Percentiles rank a stretch among this genome's conserved stretches.
Conservation (phyloP, 2,888 invertebrate genomes). For the Smittia sp. region DNA sequence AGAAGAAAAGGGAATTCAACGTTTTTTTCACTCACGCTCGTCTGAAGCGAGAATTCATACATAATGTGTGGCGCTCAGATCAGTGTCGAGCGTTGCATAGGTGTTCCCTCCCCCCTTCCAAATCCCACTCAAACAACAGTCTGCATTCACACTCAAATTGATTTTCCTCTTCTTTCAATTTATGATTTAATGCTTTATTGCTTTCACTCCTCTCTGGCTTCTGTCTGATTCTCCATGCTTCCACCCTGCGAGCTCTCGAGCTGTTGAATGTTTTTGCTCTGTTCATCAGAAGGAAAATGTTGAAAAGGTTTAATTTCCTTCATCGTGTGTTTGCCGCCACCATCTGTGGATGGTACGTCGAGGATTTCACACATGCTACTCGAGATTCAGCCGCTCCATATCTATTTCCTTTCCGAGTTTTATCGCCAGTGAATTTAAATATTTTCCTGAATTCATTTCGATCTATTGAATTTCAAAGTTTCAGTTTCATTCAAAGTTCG, state of each 20-base stretch:
- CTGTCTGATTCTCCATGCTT: not conserved
- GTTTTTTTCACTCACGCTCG: not conserved
- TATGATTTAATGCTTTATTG: constrained; percentile 40
- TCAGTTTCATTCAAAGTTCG: too few relatives aligned
- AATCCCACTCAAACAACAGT: not conserved
- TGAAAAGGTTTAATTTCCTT: too few relatives aligned
- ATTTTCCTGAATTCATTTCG: too few relatives aligned
- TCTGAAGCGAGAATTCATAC: constrained; percentile 14
- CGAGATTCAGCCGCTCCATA: too few relatives aligned
- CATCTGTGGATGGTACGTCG: too few relatives aligned
- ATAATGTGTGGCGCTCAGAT: constrained; percentile 9
- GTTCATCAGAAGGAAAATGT: too few relatives aligned
- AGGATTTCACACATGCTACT: too few relatives aligned
- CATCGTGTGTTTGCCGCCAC: too few relatives aligned
- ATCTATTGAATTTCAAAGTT: too few relatives aligned
- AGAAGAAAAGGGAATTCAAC: constrained; percentile 11
- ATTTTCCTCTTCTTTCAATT: constrained; percentile 28
- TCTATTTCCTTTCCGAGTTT: too few relatives aligned
- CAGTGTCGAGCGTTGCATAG: not conserved
- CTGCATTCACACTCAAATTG: constrained; percentile 23
- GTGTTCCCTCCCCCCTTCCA: not conserved
- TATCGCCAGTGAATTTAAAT: too few relatives aligned
- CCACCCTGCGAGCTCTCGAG: not conserved
- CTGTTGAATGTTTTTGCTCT: constrained; percentile 39
- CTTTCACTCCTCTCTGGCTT: constrained; percentile 7